Percentiles rank a stretch among this genome's conserved stretches.
These are phyloP conservation scores for rat (Rattus norvegicus) DNA, from an alignment of 2,113 vertebrate genomes.

Conservation along the genomic window GRCr8 NC_086039.1:32684501-32685000, in stretches of 20 bases:
- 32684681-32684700: not conserved
- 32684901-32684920: constrained; percentile 1
- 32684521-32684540: not conserved
- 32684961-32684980: not conserved
- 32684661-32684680: not conserved
- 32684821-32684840: not conserved
- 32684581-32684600: not conserved
- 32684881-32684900: constrained; percentile 33
- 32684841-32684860: not conserved
- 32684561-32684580: not conserved
- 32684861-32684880: constrained; percentile 52
- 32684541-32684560: not conserved
- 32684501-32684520: not conserved
- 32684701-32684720: not conserved
- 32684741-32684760: not conserved
- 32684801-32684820: constrained; percentile 11
- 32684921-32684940: constrained; percentile 34
- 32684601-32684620: not conserved
- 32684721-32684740: not conserved
- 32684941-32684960: not conserved
- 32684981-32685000: not conserved
- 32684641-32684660: not conserved
- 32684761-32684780: not conserved
- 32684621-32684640: not conserved
- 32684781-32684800: not conserved